phyloP scores from a whole-genome alignment of 1,140 invertebrate species.

The Glomeris maerens region DNA sequence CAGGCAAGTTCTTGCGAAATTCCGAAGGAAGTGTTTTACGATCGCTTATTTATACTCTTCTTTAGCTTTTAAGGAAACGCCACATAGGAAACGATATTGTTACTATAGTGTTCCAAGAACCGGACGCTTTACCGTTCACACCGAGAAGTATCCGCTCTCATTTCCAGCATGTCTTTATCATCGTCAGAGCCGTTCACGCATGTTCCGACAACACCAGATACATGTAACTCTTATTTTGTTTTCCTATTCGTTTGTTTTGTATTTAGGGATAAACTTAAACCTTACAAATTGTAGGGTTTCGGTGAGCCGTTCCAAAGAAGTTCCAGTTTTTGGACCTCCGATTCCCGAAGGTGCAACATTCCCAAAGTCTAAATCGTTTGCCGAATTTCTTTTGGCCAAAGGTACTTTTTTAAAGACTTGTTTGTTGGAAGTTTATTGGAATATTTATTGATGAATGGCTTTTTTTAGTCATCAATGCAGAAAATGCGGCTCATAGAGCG shows the following conservation, averaged over 20 bases:
- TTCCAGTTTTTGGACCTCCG: slow-evolving; percentile 87
- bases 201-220: slow-evolving; percentile 80
- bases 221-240: slow-evolving; percentile 32
- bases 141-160: slow-evolving; percentile 85
- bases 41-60: slow-evolving; percentile 2
- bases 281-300: slow-evolving; percentile 58
- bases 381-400: slow-evolving; percentile 87
- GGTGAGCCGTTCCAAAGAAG: slow-evolving; percentile 85
- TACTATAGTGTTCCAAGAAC: slow-evolving; percentile 94
- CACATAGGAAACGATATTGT: slow-evolving; percentile 92
- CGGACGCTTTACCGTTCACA: slow-evolving; percentile 80
- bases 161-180: slow-evolving; percentile 96
- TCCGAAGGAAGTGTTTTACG: slow-evolving; percentile 3
- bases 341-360: slow-evolving; percentile 70
- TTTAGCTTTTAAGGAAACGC: slow-evolving; percentile 64
- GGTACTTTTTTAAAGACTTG: slow-evolving; percentile 28
- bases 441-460: slow-evolving; percentile 5
- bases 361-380: slow-evolving; percentile 74
- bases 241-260: slow-evolving; percentile 9
- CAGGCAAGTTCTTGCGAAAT: slow-evolving; percentile 45
- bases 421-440: background rate
- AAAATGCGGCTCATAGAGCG: slow-evolving; percentile 88
- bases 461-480: slow-evolving; percentile 58
- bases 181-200: slow-evolving; percentile 75
- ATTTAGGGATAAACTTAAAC: slow-evolving; percentile 15